Evolutionary conservation across 2,113 vertebrate species (phyloP).

Genomic region (Calyptommatus sinebrachiatus): DNA sequence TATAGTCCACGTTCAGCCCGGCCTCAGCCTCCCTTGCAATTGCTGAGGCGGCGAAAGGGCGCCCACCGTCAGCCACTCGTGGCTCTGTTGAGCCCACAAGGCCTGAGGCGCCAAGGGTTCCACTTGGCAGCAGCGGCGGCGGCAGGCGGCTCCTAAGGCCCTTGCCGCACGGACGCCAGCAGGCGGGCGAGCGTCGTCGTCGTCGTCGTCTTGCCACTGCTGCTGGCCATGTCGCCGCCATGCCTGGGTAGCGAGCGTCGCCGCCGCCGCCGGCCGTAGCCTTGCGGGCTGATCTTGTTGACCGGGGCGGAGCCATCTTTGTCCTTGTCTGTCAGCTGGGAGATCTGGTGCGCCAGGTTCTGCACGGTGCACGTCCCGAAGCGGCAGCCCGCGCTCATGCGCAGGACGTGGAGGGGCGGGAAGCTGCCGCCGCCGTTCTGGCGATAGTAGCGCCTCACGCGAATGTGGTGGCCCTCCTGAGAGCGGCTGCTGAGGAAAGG

Average conservation of each 20-base stretch:
- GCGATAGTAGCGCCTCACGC: conserved; percentile 82
- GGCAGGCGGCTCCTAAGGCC: not conserved
- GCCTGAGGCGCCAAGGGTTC: not conserved
- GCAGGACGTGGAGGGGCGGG: conserved; percentile 57
- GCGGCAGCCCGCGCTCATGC: conserved; percentile 75
- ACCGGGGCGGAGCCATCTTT: conserved; percentile 78
- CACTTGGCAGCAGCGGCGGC: too few species aligned
- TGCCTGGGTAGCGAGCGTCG: conserved; percentile 73
- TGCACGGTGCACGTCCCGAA: conserved; percentile 90
- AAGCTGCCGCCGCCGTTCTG: too few species aligned
- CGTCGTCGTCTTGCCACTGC: conserved; percentile 20
- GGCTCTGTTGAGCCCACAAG: not conserved
- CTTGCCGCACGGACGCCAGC: not conserved
- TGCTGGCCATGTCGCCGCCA: not conserved
- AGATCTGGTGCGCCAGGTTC: conserved; percentile 84
- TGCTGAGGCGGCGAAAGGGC: not conserved
- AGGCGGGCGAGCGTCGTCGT: not conserved
- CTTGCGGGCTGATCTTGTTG: conserved; percentile 83
- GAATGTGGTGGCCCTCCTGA: conserved; percentile 67
- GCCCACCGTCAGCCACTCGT: not conserved
- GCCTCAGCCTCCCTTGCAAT: too few species aligned
- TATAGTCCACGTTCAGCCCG: not conserved
- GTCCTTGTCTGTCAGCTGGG: conserved; percentile 78
- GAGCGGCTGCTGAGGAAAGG: conserved; percentile 48
- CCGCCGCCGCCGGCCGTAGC: conserved; percentile 81